A percentile compares a stretch with the other conserved stretches of the same genome.
Evolutionary conservation across 2,113 vertebrate genomes (phyloP).

Genomic region (Turnix velox): DNA sequence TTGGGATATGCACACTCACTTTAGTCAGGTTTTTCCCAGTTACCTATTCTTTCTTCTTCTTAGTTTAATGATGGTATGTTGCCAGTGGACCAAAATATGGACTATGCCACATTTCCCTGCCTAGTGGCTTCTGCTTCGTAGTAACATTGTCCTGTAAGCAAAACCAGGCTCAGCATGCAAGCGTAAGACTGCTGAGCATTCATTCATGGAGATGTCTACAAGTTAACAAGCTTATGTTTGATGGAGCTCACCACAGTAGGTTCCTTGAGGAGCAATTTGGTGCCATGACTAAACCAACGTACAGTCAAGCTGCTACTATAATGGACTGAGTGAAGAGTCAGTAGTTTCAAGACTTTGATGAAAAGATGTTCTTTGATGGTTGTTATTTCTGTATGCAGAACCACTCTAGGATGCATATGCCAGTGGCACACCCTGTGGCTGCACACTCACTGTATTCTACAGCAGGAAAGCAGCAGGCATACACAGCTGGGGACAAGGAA

Average conservation of each 20-base stretch:
- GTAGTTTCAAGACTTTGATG: background rate
- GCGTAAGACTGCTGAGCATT: background rate
- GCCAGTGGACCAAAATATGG: background rate
- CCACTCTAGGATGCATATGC: background rate
- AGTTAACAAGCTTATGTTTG: background rate
- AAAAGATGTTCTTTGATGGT: background rate
- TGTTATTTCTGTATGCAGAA: background rate
- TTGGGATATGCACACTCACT: background rate
- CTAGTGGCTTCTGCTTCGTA: background rate
- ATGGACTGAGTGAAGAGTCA: background rate
- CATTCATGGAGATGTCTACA: background rate
- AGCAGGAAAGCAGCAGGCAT: background rate
- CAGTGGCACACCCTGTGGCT: background rate
- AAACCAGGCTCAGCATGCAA: background rate
- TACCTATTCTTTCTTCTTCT: background rate
- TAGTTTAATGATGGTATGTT: background rate
- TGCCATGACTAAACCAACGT: background rate
- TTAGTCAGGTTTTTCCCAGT: background rate
- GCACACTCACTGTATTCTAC: rapidly evolving
- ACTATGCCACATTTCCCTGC: background rate
- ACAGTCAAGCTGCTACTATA: background rate
- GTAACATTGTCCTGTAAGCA: background rate
- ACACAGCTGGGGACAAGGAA: background rate
- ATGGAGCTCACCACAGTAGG: background rate
- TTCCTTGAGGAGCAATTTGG: background rate